Percentiles rank a stretch among this genome's conserved stretches.
phyloP scores from a whole-genome alignment of 2,113 vertebrate species.

The Podarcis raffonei region DNA sequence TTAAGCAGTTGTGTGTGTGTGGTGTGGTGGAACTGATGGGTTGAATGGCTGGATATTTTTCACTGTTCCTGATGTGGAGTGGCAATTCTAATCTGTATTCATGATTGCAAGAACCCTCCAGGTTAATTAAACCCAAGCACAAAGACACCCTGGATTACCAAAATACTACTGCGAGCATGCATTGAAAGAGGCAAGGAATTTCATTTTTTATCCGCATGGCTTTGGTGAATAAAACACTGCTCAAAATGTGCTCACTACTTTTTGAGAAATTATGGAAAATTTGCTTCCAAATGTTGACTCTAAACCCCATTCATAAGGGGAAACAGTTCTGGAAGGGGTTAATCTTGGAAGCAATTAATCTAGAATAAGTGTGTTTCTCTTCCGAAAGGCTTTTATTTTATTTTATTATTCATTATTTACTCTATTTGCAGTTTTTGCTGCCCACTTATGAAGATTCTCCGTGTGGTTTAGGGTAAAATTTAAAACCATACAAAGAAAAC shows the following conservation, averaged over 20 bases:
- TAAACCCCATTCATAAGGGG: neutral
- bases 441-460: too few species aligned
- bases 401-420: too few species aligned
- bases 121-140: conserved; percentile 12
- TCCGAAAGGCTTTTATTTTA: too few species aligned
- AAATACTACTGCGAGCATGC: neutral
- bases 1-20: neutral
- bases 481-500: too few species aligned
- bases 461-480: too few species aligned
- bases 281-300: neutral
- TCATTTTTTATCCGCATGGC: neutral
- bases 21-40: neutral
- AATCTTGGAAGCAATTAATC: neutral
- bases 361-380: neutral
- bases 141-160: neutral
- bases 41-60: neutral
- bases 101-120: neutral
- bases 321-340: neutral
- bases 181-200: neutral
- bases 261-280: neutral
- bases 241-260: neutral
- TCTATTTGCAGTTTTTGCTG: too few species aligned
- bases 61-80: neutral
- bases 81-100: conserved; percentile 10
- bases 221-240: neutral